Base-by-base conservation (phyloP, 2,888 invertebrate species). In the Xestoiulus laeticollis region DNA sequence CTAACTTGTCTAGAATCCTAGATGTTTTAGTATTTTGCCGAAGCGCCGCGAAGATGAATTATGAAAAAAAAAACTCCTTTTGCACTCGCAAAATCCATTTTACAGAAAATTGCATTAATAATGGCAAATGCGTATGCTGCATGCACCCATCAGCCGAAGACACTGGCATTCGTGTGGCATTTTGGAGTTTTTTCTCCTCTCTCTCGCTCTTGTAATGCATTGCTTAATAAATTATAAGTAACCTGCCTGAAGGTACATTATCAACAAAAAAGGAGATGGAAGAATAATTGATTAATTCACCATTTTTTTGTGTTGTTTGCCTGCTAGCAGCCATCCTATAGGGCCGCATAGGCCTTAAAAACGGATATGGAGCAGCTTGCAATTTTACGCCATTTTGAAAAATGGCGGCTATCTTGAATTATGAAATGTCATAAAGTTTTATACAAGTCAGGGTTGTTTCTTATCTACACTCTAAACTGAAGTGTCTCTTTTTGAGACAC, bases 71-170 rank as follows among this genome's bases (percentile, higher is more conserved):
- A 68, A 68, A 68, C 22, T 68, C 68, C 68, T 68, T 68, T 68
- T 68, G 68, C 68, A 26, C 68, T 68, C n/a, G 68, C 22, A 26
- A 68, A 68, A 68, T 68, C 68, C 68, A 68, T 68, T 68, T 68
- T 68, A 68, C 68, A 26, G 68, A 68, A 68, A 68, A 68, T 68
- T 68, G 68, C 68, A 68, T 68, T 68, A 68, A 68, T 68, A 68
- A 68, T 68, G 68, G 68, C 68, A n/a, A 68, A 68, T 68, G 68
- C 68, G n/a, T 68, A 68, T 12, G 68, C 68, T 68, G 68, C 68
- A 68, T 26, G 68, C 12, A 68, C 68, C 8, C 26, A 68, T 68
- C 68, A 68, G 68, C 8, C 22, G 68, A 68, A 26, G 26, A 26
- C 26, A 68, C 68, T 68, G 68, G 68, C 68, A 68, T 22, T 68